These are phyloP conservation scores for Notothenia coriiceps DNA, from an alignment of 2,113 vertebrate genomes.

Conservation along the genomic window DNA sequence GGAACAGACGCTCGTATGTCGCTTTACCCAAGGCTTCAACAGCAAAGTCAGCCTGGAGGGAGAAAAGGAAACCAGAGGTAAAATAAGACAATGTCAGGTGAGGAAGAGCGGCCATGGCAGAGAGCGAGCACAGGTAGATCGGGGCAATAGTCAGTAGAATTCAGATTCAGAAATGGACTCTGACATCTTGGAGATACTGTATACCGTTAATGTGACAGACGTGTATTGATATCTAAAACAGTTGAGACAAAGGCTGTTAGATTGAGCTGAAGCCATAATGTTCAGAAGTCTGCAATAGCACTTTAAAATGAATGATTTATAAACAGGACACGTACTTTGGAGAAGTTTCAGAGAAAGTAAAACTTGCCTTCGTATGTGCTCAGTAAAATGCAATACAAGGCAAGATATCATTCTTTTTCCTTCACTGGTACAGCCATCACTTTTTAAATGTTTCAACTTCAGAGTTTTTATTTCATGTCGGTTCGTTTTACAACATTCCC, in stretches of 20 bases:
- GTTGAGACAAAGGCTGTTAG: neutral
- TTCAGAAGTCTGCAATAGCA: neutral
- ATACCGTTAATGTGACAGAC: slow-evolving; percentile 1
- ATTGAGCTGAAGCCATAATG: neutral
- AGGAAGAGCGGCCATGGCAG: neutral
- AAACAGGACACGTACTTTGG: neutral
- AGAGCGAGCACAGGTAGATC: neutral
- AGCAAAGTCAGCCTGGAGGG: slow-evolving; percentile 94
- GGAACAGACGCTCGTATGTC: slow-evolving; percentile 97
- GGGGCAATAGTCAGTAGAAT: neutral
- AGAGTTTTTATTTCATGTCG: neutral
- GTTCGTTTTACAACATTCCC: neutral
- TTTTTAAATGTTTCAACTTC: neutral
- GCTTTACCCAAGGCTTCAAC: slow-evolving; percentile 97
- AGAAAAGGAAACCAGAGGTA: neutral
- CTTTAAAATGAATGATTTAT: slow-evolving; percentile 27
- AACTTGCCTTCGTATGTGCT: neutral
- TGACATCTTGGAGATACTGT: neutral
- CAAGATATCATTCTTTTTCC: neutral
- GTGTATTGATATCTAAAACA: slow-evolving; percentile 13
- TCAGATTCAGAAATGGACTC: neutral
- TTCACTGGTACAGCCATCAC: neutral
- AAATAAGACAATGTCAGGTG: neutral
- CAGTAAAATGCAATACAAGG: neutral
- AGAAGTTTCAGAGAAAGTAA: neutral